A percentile compares a stretch with the other conserved stretches of the same genome.
Conservation (phyloP, 2,888 invertebrate genomes). For the Electrophaes corylata region DNA sequence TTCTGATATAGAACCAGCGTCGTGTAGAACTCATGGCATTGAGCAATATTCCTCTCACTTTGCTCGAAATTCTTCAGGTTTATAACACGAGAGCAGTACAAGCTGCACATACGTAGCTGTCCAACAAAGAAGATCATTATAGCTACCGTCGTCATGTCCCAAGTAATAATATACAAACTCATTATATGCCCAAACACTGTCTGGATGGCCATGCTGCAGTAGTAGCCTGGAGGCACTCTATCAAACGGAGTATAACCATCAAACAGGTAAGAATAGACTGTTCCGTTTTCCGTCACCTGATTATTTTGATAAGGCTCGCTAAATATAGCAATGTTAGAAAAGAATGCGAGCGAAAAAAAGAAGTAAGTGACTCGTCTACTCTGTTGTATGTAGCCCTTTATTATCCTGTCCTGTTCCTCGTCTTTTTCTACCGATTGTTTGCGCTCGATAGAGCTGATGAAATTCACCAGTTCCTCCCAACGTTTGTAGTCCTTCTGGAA, state of each 20-base stretch:
- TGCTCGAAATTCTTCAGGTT: constrained; percentile 30
- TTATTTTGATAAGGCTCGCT: constrained; percentile 62
- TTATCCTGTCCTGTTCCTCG: constrained; percentile 39
- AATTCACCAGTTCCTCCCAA: constrained; percentile 58
- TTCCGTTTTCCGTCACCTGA: constrained; percentile 52
- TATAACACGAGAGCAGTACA: constrained; percentile 50
- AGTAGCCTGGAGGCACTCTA: constrained; percentile 61
- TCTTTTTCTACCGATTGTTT: constrained; percentile 47
- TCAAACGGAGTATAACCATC: constrained; percentile 61
- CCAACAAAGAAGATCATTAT: constrained; percentile 69
- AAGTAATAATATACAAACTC: constrained; percentile 59
- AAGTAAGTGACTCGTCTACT: constrained; percentile 60
- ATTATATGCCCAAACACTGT: constrained; percentile 56
- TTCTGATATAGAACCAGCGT: constrained; percentile 54
- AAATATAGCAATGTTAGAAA: constrained; percentile 60
- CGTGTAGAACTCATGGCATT: constrained; percentile 57
- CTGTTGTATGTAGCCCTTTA: constrained; percentile 50
- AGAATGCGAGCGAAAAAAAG: constrained; percentile 57
- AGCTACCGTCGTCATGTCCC: constrained; percentile 63
- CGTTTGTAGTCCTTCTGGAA: constrained; percentile 55
- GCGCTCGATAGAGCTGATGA: constrained; percentile 55
- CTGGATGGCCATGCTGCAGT: constrained; percentile 58
- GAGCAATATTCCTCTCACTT: constrained; percentile 55
- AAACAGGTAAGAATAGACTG: constrained; percentile 57
- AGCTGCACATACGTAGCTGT: constrained; percentile 58